A percentile compares a stretch with the other conserved stretches of the same genome.
These are phyloP conservation scores for Portunus trituberculatus DNA, from an alignment of 1,140 invertebrate genomes.

Conservation along the genomic window DNA sequence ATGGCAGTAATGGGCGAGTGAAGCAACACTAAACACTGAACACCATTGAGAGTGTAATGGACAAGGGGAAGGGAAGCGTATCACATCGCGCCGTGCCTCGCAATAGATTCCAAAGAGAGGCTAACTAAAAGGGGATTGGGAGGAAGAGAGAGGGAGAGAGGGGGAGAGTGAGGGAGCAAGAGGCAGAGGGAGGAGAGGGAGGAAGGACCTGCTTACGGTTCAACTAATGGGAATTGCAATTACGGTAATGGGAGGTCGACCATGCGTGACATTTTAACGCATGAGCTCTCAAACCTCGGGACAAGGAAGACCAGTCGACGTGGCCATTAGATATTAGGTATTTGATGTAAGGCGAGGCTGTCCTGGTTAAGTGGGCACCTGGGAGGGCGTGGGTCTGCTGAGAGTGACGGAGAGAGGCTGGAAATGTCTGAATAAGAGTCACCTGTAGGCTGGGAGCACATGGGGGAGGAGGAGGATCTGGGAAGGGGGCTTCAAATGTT, in stretches of 20 bases:
- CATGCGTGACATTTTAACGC: conserved; percentile 8
- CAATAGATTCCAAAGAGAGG: not conserved
- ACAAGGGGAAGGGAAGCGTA: too few species aligned
- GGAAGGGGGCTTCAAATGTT: too few species aligned
- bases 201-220: not conserved
- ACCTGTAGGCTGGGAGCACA: too few species aligned
- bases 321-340: not conserved
- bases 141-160: not conserved
- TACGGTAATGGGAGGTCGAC: not conserved
- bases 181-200: not conserved
- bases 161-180: not conserved
- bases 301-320: not conserved
- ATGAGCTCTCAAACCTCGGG: not conserved
- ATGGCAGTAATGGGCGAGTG: too few species aligned
- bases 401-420: not conserved
- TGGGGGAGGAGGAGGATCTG: too few species aligned
- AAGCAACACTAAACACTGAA: too few species aligned
- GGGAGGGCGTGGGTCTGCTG: not conserved
- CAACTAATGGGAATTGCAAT: not conserved
- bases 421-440: too few species aligned
- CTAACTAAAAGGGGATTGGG: not conserved
- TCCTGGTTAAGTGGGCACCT: too few species aligned
- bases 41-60: too few species aligned
- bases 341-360: not conserved
- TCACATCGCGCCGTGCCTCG: too few species aligned